Base-by-base conservation (phyloP, 2,888 invertebrate species). In the Pollenia griseotomentosa region DNA sequence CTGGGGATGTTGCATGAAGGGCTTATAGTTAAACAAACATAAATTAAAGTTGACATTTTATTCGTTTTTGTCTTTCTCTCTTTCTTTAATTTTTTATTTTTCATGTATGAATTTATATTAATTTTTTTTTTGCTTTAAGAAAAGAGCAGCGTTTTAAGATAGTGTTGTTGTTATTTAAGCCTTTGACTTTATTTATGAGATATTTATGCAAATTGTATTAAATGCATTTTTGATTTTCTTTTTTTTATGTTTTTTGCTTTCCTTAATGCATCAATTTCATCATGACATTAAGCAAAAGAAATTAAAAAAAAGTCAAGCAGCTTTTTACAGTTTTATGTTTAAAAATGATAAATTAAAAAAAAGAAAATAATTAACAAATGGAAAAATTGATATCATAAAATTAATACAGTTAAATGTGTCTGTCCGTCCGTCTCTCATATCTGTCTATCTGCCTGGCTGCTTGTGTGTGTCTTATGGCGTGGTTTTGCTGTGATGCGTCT, bases 21-120 rank as follows among this genome's bases (percentile, higher is more conserved):
- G 92, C 92, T 89, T 90, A 89, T 88, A 90, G 90, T 90, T 92
- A 93, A 93, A 93, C 93, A 93, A 93, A 93, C 92, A 93, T 93
- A 93, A 93, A 93, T 93, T 93, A 91, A 93, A 92, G 92, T 92
- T 93, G 93, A 93, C 93, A 93, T 91, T 92, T 92, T 89, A 89
- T 87, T 90, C 89, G 83, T 87, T 74, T 86, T 68, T 84, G 70
- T 48, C 16, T 48, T 11, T 16, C 40, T 63, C 65, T 40, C 66
- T 86, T 71, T 73, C 61, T 66, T 33, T 83, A 46, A 48, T 68
- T 61, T 9, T 19, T 11, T 53, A n/a, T n/a, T 14, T 61, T 46
- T 61, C 8, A 40, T 68, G 86, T 88, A 85, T 51, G 51, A 81
- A 75, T 83, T 89, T 59, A 23, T 73, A 68, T 78, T 80, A 16